Evolutionary conservation across 2,888 invertebrate genomes (phyloP), one percentile per base, ranked within the genome.

Genomic region (Meteorus colon): DNA sequence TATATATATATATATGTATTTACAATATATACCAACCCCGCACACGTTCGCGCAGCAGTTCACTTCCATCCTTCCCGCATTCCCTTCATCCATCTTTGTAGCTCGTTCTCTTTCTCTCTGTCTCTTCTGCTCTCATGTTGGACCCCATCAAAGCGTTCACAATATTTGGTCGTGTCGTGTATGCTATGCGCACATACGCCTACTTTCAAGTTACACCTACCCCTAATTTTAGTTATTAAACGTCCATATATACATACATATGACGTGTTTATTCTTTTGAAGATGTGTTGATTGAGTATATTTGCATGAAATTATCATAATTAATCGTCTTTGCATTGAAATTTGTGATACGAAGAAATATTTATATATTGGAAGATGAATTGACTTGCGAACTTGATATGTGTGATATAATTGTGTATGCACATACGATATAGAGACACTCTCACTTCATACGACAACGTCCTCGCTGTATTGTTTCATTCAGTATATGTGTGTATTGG

Each of bases 21-120:
- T 41, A 55, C 4, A n/a, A 48, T 48, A 55, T 55, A 55, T 55
- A 55, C 6, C 77, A 75, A 71, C 71, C 77, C 60, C 65, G 60
- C 73, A 37, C 73, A 73, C 70, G 45, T 74, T 72, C 76, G 51
- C 74, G 41, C 69, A 69, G 59, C 65, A 55, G 19, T 55, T 55
- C 10, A 55, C 55, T 55, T 55, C 55, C 19, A n/a, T 55, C 55
- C n/a, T 16, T n/a, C 41, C 41, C 41, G 41, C 41, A 41, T 48
- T 48, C n/a, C 55, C 55, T 8, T 10, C 19, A 19, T 19, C 55
- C 19, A 19, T 55, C 19, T 5, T 8, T 41, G 12, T 8, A 19
- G n/a, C 55, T 55, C 19, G 19, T 41, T 41, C 41, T 41, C 41
- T 41, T 41, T 41, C 41, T 41, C 41, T 41, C 8, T 41, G 41